Evolutionary conservation across 1,140 invertebrate genomes (phyloP).

Genomic region (Lepidotrigona ventralis): DNA sequence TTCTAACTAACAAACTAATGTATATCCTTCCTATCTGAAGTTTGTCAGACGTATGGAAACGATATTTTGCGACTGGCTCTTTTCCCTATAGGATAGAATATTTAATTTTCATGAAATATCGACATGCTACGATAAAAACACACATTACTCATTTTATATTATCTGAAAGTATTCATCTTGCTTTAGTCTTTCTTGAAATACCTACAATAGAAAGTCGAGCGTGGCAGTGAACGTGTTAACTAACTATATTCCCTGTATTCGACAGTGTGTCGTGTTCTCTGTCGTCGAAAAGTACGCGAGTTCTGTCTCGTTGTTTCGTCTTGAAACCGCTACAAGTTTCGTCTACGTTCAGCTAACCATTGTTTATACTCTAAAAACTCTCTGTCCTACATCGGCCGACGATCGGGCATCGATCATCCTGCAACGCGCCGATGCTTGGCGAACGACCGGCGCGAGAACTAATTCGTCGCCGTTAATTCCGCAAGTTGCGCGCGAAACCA

Average conservation of each 20-base stretch:
- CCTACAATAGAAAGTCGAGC: too few species aligned
- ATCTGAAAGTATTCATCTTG: too few species aligned
- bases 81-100: too few species aligned
- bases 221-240: too few species aligned
- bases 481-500: neutral
- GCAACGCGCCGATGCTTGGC: neutral
- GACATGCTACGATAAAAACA: too few species aligned
- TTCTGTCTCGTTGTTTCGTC: neutral
- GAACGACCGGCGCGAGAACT: neutral
- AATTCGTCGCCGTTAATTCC: slow-evolving; percentile 4
- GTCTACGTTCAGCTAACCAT: neutral
- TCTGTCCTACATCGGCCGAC: neutral
- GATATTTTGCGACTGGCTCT: too few species aligned
- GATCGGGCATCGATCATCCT: slow-evolving; percentile 11
- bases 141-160: too few species aligned
- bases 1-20: too few species aligned
- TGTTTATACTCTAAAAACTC: neutral
- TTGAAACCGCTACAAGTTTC: neutral
- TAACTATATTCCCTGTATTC: neutral
- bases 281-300: neutral
- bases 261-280: slow-evolving; percentile 25
- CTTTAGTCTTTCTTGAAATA: too few species aligned
- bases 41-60: too few species aligned
- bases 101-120: too few species aligned
- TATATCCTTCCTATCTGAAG: too few species aligned